Conservation (phyloP, 2,888 invertebrate genomes). For the Caenorhabditis sulstoni region DNA sequence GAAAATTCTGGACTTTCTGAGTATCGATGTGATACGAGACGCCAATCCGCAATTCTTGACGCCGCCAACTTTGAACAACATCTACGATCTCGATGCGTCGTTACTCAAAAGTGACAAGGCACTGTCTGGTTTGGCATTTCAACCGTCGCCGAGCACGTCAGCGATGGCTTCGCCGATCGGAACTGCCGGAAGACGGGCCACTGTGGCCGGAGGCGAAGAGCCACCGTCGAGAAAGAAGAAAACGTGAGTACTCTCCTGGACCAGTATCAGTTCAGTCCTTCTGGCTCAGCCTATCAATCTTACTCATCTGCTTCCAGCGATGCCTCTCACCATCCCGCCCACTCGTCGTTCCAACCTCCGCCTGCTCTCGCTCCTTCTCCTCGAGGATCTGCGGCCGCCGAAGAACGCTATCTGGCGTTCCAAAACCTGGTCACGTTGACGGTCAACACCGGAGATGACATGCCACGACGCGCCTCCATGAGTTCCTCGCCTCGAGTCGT, state of each 20-base stretch:
- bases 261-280: background rate
- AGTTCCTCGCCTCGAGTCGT: constrained; percentile 24
- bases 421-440: constrained; percentile 3
- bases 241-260: background rate
- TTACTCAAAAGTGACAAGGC: constrained; percentile 38
- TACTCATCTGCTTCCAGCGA: constrained; percentile 6
- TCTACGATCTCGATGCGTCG: constrained; percentile 55
- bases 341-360: background rate
- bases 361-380: background rate
- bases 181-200: constrained; percentile 24
- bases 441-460: constrained; percentile 24
- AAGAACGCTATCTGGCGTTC: constrained; percentile 18
- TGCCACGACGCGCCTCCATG: constrained; percentile 43
- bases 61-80: constrained; percentile 61
- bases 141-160: background rate
- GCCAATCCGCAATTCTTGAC: constrained; percentile 42
- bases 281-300: too few relatives aligned
- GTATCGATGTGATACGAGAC: constrained; percentile 46
- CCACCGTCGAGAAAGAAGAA: constrained; percentile 7
- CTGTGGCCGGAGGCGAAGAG: constrained; percentile 25
- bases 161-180: constrained; percentile 23
- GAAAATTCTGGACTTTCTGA: constrained; percentile 70
- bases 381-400: constrained; percentile 4
- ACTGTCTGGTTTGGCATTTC: constrained; percentile 36
- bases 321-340: background rate